Evolutionary conservation across 2,113 vertebrate genomes (phyloP).

Genomic region (Onychorhynchus coronatus): DNA sequence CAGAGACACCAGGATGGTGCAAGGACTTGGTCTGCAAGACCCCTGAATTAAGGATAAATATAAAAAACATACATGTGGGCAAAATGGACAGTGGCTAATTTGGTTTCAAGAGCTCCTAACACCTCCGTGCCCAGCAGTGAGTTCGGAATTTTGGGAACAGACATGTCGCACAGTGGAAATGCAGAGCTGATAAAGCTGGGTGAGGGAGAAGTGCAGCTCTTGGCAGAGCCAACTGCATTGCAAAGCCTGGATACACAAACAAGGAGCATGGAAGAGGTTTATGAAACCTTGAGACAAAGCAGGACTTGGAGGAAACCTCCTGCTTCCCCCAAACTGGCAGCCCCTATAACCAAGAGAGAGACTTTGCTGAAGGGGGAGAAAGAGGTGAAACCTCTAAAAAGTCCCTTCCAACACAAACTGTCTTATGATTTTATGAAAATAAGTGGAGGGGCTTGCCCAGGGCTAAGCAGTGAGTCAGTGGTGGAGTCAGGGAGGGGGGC

Average conservation of each 20-base stretch:
- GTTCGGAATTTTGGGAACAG: not conserved
- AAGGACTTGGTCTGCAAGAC: not conserved
- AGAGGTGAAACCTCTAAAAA: not conserved
- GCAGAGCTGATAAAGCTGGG: not conserved
- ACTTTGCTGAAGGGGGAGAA: not conserved
- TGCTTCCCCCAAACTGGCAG: not conserved
- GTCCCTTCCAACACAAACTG: not conserved
- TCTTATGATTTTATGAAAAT: not conserved
- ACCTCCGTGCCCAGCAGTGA: not conserved
- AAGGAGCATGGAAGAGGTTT: fast-evolving
- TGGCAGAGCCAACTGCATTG: not conserved
- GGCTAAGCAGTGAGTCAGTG: not conserved
- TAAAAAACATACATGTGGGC: not conserved
- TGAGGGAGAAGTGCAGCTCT: not conserved
- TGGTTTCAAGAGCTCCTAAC: not conserved
- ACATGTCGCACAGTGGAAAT: fast-evolving
- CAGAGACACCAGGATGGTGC: not conserved
- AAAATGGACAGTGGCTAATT: not conserved
- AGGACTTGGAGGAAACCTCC: not conserved
- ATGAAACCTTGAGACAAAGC: not conserved
- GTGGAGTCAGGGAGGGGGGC: not conserved
- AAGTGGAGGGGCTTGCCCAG: not conserved
- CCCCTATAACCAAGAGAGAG: not conserved
- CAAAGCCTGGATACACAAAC: not conserved
- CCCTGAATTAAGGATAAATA: not conserved